These are phyloP conservation scores for Bursaphelenchus okinawaensis DNA, from an alignment of 2,888 invertebrate species.

Conservation along the genomic window DNA sequence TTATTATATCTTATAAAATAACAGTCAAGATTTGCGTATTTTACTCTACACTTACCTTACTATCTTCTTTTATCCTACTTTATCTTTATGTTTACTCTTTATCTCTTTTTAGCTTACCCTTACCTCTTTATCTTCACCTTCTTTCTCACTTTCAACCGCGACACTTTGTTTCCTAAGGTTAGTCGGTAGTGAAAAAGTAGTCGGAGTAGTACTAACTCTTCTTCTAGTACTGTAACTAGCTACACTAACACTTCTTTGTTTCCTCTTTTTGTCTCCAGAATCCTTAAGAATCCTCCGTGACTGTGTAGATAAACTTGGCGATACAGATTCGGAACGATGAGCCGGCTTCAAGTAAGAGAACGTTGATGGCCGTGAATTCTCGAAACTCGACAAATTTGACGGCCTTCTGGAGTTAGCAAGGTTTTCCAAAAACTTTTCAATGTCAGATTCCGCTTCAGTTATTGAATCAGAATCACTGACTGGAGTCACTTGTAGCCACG, in stretches of 20 bases:
- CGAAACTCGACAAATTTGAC: neutral
- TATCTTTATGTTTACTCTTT: no score
- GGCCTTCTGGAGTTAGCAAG: neutral
- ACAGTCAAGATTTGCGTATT: no score
- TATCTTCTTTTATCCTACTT: neutral
- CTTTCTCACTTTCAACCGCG: neutral
- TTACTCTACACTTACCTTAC: neutral
- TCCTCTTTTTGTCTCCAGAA: neutral
- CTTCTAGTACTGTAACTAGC: neutral
- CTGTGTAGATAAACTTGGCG: neutral
- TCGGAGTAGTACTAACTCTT: neutral
- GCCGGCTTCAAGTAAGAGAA: neutral
- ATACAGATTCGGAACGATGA: neutral
- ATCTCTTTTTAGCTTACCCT: no score
- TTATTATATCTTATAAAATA: no score
- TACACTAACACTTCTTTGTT: neutral
- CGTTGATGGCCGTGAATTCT: neutral
- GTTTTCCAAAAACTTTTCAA: neutral
- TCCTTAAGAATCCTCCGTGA: neutral
- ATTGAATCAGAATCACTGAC: constrained; percentile 12
- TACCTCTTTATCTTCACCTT: no score
- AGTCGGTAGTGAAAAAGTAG: neutral
- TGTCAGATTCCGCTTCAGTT: constrained; percentile 4
- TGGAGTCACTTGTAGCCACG: constrained; percentile 13
- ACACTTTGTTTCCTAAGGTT: neutral